Evolutionary conservation across 2,113 vertebrate genomes (phyloP).

Genomic region (Castor canadensis): DNA sequence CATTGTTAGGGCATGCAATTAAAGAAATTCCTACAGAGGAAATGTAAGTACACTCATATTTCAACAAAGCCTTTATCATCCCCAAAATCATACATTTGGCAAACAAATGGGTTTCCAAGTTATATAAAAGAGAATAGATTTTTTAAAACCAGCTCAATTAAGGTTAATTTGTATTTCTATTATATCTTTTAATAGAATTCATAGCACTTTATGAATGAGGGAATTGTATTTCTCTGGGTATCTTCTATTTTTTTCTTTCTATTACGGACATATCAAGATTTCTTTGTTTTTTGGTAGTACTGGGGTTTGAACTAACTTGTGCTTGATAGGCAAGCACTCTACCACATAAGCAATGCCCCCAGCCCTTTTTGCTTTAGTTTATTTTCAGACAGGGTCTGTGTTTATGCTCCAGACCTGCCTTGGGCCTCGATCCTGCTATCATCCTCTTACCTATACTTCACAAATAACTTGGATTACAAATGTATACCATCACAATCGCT

Average conservation of each 20-base stretch:
- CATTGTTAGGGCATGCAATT: slow-evolving; percentile 20
- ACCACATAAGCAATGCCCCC: no score
- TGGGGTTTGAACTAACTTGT: no score
- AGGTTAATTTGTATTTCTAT: neutral
- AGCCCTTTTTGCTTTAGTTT: no score
- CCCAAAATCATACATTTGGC: neutral
- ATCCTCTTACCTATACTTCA: no score
- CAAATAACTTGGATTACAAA: no score
- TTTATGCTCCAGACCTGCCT: no score
- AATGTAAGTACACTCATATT: neutral
- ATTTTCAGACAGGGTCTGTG: no score
- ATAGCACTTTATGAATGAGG: neutral
- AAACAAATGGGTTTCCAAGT: neutral
- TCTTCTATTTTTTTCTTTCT: slow-evolving; percentile 2
- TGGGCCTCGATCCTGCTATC: no score
- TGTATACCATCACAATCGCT: no score
- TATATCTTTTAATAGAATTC: neutral
- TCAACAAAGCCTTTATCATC: slow-evolving; percentile 4
- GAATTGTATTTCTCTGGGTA: neutral
- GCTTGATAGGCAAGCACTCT: no score
- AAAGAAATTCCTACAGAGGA: neutral
- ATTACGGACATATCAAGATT: neutral
- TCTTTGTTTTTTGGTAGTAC: neutral
- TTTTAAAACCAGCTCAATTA: neutral
- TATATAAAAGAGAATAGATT: neutral